These are phyloP conservation scores for Philereme vetulata DNA, from an alignment of 2,888 invertebrate species.

Conservation along the genomic window DNA sequence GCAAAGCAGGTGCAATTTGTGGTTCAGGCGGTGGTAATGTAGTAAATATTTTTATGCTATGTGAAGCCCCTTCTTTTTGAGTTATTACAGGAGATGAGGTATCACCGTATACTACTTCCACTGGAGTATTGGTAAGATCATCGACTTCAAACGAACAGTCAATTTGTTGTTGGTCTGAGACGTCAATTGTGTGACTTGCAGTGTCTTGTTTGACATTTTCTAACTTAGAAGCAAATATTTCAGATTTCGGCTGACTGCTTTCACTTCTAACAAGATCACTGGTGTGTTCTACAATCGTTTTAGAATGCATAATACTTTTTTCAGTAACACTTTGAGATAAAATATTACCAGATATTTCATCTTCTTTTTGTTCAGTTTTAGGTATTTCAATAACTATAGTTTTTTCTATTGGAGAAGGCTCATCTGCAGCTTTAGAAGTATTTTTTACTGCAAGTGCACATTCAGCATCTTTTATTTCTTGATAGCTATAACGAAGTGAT, in stretches of 20 bases:
- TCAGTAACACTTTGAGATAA: conserved; percentile 1
- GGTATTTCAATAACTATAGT: conserved; percentile 6
- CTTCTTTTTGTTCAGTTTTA: conserved; percentile 20
- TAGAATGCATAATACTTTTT: conserved; percentile 12
- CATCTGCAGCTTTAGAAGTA: conserved; percentile 11
- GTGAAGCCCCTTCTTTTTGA: conserved; percentile 29
- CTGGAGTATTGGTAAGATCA: conserved; percentile 55
- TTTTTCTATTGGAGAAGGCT: conserved; percentile 5
- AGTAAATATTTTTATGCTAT: neutral
- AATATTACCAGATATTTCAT: conserved; percentile 6
- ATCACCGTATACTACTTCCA: conserved; percentile 50
- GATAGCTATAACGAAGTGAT: conserved; percentile 47
- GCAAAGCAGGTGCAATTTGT: conserved; percentile 7
- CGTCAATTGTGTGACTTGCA: conserved; percentile 18
- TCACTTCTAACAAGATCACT: conserved; percentile 38
- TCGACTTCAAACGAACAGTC: conserved; percentile 56
- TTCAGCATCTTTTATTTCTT: conserved; percentile 60
- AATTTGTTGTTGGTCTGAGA: conserved; percentile 36
- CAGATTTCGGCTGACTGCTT: conserved; percentile 9
- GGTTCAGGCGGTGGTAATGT: conserved; percentile 1
- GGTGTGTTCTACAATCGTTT: conserved; percentile 34
- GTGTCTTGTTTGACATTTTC: conserved; percentile 9
- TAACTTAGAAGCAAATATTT: conserved; percentile 3
- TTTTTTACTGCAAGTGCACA: conserved; percentile 34
- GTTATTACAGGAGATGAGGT: conserved; percentile 34